A percentile compares a stretch with the other conserved stretches of the same genome.
Evolutionary conservation across 2,113 vertebrate genomes (phyloP).

Genomic region (Gallinago jamesoni): DNA sequence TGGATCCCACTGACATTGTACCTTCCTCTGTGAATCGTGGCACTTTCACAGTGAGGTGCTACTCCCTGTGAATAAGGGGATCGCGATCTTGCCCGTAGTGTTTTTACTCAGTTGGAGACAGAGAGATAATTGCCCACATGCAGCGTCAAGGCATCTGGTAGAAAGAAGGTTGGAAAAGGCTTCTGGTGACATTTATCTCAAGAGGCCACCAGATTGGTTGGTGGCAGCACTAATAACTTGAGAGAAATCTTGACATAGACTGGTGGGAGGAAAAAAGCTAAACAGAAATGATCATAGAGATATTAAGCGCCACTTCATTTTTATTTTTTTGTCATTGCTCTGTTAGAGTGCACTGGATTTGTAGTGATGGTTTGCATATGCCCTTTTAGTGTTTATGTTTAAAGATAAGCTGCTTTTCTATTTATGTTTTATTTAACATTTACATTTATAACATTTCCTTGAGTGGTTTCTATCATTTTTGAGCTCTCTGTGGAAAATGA

Average conservation of each 20-base stretch:
- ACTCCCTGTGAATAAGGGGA: neutral
- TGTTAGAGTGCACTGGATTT: neutral
- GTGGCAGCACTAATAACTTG: neutral
- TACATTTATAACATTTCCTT: neutral
- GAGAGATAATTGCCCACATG: neutral
- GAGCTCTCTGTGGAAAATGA: neutral
- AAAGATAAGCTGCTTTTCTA: slow-evolving; percentile 43
- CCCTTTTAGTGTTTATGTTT: slow-evolving; percentile 42
- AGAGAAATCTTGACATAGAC: neutral
- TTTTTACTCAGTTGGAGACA: neutral
- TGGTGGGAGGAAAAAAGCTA: neutral
- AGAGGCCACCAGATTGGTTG: neutral
- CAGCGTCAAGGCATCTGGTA: neutral
- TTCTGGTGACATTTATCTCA: slow-evolving; percentile 22
- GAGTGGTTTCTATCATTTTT: slow-evolving; percentile 44
- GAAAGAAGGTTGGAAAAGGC: neutral
- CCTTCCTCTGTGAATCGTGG: neutral
- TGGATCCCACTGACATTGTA: neutral
- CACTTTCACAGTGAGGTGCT: neutral
- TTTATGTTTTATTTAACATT: slow-evolving; percentile 35
- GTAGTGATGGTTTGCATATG: slow-evolving; percentile 42
- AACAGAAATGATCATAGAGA: neutral
- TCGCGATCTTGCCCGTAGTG: neutral
- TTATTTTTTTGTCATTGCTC: neutral
- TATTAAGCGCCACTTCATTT: neutral